Evolutionary conservation across 2,888 invertebrate species (phyloP), one percentile per base, ranked within the genome.

Genomic region (Himalopsyche anomala): DNA sequence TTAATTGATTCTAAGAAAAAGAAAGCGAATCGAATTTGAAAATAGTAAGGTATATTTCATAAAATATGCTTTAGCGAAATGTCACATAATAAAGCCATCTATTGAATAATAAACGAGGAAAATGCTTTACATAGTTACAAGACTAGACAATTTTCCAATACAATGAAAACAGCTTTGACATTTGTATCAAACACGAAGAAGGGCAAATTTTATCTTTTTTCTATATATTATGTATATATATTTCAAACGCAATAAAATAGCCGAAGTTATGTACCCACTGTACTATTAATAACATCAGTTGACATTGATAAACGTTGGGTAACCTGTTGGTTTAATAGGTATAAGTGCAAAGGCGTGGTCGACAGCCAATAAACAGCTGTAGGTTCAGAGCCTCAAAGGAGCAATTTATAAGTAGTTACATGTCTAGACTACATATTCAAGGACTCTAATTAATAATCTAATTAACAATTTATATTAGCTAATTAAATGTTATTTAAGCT

Each of bases 281-380:
- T 74, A 11, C 74, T 74, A 74, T 74, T 36, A 74, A 74, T 74
- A 74, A 15, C 19, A 38, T 36, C 74, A 36, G 28, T 36, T 74
- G 74, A 74, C 74, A 74, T 74, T 74, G 74, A 74, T 9, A 36
- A 36, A 74, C 74, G 38, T 12, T 38, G 38, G 74, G 36, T 74
- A 51, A 74, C 74, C 74, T 74, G 74, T 74, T 74, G 74, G 74
- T 28, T 36, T 74, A 74, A 74, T 74, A 36, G 28, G 38, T 74
- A 74, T 74, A 4, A 74, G 74, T 74, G 15, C 36, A 36, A 62
- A 74, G 74, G 74, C 74, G 74, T 38, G 74, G 74, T 15, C 74
- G 19, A 12, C 74, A 74, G 12, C 74, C 38, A 19, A 74, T 74
- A 69, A 69, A 69, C 69, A 38, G 74, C 74, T 74, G 74, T 36